These are phyloP conservation scores for Byasa hedistus DNA, from an alignment of 2,888 invertebrate species.

Conservation along the genomic window DNA sequence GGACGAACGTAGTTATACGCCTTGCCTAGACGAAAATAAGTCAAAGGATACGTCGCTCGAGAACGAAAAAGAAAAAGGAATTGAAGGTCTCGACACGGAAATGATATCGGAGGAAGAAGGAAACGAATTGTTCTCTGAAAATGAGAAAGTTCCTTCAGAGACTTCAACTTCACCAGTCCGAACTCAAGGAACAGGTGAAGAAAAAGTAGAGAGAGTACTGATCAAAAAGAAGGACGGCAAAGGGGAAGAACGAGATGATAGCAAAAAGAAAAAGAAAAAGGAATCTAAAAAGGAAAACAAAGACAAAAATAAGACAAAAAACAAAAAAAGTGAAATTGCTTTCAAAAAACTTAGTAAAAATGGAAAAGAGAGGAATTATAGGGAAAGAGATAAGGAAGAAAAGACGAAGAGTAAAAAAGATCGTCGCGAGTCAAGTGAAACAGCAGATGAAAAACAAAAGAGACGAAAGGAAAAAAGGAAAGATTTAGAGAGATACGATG, in stretches of 20 bases:
- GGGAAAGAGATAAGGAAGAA: conserved; percentile 78
- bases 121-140: conserved; percentile 82
- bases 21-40: conserved; percentile 84
- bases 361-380: conserved; percentile 88
- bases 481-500: conserved; percentile 91
- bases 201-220: conserved; percentile 81
- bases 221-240: conserved; percentile 60
- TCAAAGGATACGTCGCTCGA: conserved; percentile 65
- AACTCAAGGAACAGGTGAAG: conserved; percentile 54
- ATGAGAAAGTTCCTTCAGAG: conserved; percentile 69
- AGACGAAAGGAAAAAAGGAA: conserved; percentile 82
- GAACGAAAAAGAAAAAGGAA: conserved; percentile 61
- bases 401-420: conserved; percentile 57
- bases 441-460: conserved; percentile 55
- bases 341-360: conserved; percentile 91
- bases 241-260: conserved; percentile 44
- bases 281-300: conserved; percentile 73
- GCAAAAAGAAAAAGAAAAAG: conserved; percentile 76
- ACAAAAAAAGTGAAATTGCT: conserved; percentile 77
- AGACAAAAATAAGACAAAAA: conserved; percentile 64
- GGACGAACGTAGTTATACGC: conserved; percentile 86
- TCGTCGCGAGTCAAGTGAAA: conserved; percentile 42
- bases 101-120: conserved; percentile 87
- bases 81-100: conserved; percentile 85
- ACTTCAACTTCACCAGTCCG: conserved; percentile 44